These are phyloP conservation scores for Choloepus hoffmanni DNA, from an alignment of 2,113 vertebrate species.

Conservation along the genomic window DNA sequence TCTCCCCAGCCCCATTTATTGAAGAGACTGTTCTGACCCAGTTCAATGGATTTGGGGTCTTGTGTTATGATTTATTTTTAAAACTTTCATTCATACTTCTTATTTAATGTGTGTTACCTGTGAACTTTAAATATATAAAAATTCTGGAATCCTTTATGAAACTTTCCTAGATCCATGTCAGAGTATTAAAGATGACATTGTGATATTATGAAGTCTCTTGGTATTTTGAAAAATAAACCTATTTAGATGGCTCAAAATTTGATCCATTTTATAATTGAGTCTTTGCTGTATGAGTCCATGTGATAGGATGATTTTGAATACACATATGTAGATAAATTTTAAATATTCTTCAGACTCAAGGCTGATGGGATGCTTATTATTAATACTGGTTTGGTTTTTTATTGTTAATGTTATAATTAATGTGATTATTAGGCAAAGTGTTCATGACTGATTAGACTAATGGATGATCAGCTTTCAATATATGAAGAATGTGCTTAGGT, in stretches of 20 bases:
- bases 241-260: not conserved
- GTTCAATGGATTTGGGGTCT: no score
- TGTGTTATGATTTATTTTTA: not conserved
- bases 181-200: not conserved
- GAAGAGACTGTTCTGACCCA: no score
- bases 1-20: no score
- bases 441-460: not conserved
- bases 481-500: not conserved
- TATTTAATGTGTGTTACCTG: not conserved
- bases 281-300: not conserved
- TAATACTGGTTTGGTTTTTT: slow-evolving; percentile 1
- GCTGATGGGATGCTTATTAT: not conserved
- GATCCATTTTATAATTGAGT: not conserved
- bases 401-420: not conserved
- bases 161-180: not conserved
- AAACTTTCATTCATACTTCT: not conserved
- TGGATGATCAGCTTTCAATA: not conserved
- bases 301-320: not conserved
- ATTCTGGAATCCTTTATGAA: not conserved
- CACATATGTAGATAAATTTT: not conserved
- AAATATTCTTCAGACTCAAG: slow-evolving; percentile 26
- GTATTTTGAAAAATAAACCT: slow-evolving; percentile 34
- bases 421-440: slow-evolving; percentile 12
- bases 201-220: not conserved
- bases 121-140: slow-evolving; percentile 20